A percentile compares a stretch with the other conserved stretches of the same genome.
Evolutionary conservation across 2,888 invertebrate genomes (phyloP).

Genomic region (Tolmerus cingulatus): DNA sequence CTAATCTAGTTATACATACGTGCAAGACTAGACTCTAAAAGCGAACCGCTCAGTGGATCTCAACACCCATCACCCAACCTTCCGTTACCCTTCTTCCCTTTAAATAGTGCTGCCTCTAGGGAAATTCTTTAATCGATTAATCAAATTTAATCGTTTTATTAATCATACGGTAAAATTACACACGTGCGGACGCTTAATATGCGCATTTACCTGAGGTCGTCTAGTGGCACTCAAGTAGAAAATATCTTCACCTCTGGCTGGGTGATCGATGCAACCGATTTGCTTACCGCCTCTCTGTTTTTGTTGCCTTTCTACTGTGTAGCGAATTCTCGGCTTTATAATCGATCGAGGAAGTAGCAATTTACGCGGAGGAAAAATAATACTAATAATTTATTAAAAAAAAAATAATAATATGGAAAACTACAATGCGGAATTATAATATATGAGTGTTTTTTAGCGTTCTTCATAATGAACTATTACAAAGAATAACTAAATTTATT

Average conservation of each 20-base stretch:
- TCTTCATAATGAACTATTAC: no score
- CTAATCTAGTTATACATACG: background rate
- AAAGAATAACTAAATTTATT: no score
- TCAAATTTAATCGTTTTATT: conserved; percentile 29
- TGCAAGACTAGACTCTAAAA: background rate
- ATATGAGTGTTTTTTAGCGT: no score
- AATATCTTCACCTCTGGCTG: background rate
- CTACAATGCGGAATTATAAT: background rate
- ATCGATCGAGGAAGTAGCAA: background rate
- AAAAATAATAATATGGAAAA: background rate
- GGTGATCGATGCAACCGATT: background rate
- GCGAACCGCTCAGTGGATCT: no score
- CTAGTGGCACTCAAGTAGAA: background rate
- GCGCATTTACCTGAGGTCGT: background rate
- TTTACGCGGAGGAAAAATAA: background rate
- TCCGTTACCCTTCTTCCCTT: no score
- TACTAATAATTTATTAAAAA: background rate
- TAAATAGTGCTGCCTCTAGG: background rate
- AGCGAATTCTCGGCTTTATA: background rate
- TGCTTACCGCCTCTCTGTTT: background rate
- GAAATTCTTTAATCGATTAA: conserved; percentile 21
- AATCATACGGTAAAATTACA: conserved; percentile 17
- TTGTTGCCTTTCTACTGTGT: background rate
- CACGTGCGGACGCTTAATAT: background rate
- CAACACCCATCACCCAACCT: no score